Evolutionary conservation across 2,113 vertebrate species (phyloP), one percentile per base, ranked within the genome.

Genomic region (Zosterops hypoxanthus): DNA sequence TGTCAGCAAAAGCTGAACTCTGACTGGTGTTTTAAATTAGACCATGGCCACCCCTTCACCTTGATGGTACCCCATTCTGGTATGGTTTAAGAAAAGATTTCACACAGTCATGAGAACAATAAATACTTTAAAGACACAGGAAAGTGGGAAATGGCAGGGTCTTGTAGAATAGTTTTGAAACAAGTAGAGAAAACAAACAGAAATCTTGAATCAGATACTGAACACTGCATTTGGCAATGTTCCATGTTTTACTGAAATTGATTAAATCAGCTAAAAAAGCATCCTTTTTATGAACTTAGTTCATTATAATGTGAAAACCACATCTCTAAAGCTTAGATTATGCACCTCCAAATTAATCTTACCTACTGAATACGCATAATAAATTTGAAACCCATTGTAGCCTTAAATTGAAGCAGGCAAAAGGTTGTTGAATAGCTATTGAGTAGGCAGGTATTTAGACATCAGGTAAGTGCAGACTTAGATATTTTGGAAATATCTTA

Each of bases 361-460:
- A 28, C 42, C 26, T 29, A 57, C 22, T 36, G 44, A 59, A 81
- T 11, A 33, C 1, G 6, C 9, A 15, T 33, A 59, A 24, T 36
- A 44, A 66, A 44, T 52, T 28, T 0, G 0, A 81, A 88, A 59
- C 0, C 0, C 23, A 29, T 21, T 36, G 11, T 14, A 39, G 15
- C 60, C 59, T 73, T 60, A 46, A 66, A 52, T 0, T 59, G 46
- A 66, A 46, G 33, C 19, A 52, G 11, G 33, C 44, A 73, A 42
- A 80, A 50, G 44, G 28, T 9, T 59, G 33, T 73, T 19, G 23
- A 65, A 9, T 13, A 59, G 44, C 36, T 73, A 14, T 17, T 5
- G 15, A 73, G 33, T n/a, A 17, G 23, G 36, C 23, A 29, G 29
- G 28, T 39, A 66, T 59, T 73, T 75, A 60, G 68, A 82, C 8